These are phyloP conservation scores for Okamejei kenojei DNA, from an alignment of 2,797 vertebrate species.

Conservation along the genomic window DNA sequence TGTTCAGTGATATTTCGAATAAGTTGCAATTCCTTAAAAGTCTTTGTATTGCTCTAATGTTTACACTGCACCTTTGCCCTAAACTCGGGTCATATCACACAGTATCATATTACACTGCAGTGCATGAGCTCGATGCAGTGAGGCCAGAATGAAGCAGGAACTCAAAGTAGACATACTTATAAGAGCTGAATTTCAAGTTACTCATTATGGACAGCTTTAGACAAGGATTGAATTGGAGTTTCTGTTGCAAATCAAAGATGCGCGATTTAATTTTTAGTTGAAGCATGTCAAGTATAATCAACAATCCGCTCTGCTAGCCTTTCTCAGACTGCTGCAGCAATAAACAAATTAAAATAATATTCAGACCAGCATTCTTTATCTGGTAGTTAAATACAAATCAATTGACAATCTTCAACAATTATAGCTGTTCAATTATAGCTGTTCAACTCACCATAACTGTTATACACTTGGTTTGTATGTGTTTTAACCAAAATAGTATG, in stretches of 20 bases:
- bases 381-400: neutral
- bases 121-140: neutral
- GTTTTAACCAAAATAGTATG: neutral
- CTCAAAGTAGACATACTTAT: constrained; percentile 28
- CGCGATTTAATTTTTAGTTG: neutral
- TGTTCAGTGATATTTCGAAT: constrained; percentile 4
- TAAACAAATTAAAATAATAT: neutral
- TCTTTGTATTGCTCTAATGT: neutral
- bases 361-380: neutral
- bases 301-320: neutral
- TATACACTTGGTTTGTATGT: neutral
- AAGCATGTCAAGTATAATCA: constrained; percentile 8
- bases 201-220: neutral
- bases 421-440: neutral
- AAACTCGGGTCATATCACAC: constrained; percentile 32
- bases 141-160: neutral
- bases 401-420: neutral
- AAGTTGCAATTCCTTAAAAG: constrained; percentile 15
- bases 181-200: constrained; percentile 31
- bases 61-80: constrained; percentile 29
- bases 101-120: constrained; percentile 29
- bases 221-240: neutral
- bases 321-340: neutral
- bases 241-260: constrained; percentile 10
- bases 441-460: neutral